phyloP scores from a whole-genome alignment of 2,113 vertebrate genomes.

The Mastomys coucha region DNA sequence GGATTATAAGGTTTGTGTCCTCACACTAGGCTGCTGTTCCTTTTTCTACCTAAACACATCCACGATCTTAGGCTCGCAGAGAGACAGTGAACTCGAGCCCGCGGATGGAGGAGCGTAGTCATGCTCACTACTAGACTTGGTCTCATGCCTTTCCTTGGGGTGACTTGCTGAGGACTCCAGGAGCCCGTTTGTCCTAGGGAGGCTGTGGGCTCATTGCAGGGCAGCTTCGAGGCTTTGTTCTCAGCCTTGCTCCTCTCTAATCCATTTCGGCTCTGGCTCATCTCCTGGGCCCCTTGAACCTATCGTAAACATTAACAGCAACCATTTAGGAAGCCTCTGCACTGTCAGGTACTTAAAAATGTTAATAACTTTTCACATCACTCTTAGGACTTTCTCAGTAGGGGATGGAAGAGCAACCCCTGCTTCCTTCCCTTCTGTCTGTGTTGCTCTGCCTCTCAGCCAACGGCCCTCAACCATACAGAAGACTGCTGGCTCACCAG shows the following conservation, averaged over 20 bases:
- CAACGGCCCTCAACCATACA: neutral
- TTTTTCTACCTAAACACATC: neutral
- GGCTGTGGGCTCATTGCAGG: no score
- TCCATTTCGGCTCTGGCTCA: neutral
- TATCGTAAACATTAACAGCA: neutral
- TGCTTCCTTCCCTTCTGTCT: neutral
- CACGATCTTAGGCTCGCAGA: rapidly evolving
- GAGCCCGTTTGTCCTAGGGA: neutral
- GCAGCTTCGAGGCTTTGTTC: neutral
- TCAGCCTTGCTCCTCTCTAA: neutral
- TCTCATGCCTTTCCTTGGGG: neutral
- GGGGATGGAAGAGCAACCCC: neutral
- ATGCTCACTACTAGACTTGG: neutral
- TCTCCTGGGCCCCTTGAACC: neutral
- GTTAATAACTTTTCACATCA: neutral
- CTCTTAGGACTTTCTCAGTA: neutral
- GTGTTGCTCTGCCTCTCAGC: neutral
- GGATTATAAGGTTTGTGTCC: neutral
- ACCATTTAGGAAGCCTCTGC: neutral
- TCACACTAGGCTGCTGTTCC: neutral
- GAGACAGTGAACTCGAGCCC: no score
- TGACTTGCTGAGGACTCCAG: rapidly evolving
- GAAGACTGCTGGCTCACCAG: neutral
- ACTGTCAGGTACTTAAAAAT: neutral
- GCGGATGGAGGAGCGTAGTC: neutral